Conservation (phyloP, 1,140 invertebrate species). For the Drosophila tropicalis region DNA sequence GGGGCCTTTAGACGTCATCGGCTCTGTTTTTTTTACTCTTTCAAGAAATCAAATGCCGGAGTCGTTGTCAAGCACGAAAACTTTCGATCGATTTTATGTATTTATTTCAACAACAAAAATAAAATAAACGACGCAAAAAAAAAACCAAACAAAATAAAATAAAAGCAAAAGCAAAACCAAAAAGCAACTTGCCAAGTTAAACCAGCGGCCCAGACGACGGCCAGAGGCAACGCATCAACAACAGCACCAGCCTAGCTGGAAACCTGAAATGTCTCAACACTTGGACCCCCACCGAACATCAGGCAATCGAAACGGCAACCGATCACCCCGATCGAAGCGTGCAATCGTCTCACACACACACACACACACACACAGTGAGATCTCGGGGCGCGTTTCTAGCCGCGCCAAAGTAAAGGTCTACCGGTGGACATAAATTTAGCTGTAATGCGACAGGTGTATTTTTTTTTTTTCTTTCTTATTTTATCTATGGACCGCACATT, state of each 20-base stretch:
- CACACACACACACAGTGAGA: conserved; percentile 25
- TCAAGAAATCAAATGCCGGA: conserved; percentile 78
- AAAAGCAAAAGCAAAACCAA: not conserved
- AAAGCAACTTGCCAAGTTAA: conserved; percentile 13
- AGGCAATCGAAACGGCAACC: conserved; percentile 56
- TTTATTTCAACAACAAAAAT: conserved; percentile 41
- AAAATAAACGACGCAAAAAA: conserved; percentile 20
- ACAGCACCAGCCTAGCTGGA: conserved; percentile 33
- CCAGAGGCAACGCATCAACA: conserved; percentile 56
- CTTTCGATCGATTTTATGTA: conserved; percentile 24
- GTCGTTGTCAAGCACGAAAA: conserved; percentile 34
- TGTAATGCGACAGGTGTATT: conserved; percentile 82
- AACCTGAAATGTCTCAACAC: conserved; percentile 80
- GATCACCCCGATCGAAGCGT: conserved; percentile 73
- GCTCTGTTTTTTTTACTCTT: conserved; percentile 53
- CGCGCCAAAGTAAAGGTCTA: conserved; percentile 80
- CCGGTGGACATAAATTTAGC: conserved; percentile 82
- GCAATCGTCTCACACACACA: conserved; percentile 64
- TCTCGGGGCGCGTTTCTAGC: conserved; percentile 71
- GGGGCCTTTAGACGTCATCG: conserved; percentile 60
- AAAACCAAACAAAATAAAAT: conserved; percentile 11
- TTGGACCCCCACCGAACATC: conserved; percentile 75
- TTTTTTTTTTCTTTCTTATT: conserved; percentile 51
- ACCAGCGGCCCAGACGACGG: conserved; percentile 14
- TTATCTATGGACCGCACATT: conserved; percentile 63